Conservation (phyloP, 2,888 invertebrate species). For the Drosophila ustulata region DNA sequence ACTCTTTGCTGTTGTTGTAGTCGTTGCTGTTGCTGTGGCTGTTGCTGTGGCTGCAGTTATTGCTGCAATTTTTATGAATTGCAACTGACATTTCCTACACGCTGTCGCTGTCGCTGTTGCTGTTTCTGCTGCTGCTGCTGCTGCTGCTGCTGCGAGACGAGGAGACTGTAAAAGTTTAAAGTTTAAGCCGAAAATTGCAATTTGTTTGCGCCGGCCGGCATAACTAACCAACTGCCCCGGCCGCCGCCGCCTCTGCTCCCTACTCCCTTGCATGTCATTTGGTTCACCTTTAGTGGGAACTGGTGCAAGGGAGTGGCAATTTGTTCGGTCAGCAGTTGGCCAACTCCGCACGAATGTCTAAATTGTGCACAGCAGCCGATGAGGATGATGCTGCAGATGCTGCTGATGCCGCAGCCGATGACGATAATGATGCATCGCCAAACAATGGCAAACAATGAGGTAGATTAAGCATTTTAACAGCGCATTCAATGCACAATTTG, state of each 20-base stretch:
- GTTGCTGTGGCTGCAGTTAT: slow-evolving; percentile 54
- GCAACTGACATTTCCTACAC: slow-evolving; percentile 84
- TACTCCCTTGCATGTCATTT: slow-evolving; percentile 50
- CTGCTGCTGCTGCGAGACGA: slow-evolving; percentile 11
- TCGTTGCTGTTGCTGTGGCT: slow-evolving; percentile 15
- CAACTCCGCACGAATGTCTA: slow-evolving; percentile 54
- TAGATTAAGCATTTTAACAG: slow-evolving; percentile 21
- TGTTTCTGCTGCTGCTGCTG: not conserved
- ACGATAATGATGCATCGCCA: slow-evolving; percentile 28
- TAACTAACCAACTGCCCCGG: slow-evolving; percentile 24
- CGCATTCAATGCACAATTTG: slow-evolving; percentile 30
- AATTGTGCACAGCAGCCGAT: slow-evolving; percentile 50
- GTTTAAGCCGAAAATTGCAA: slow-evolving; percentile 70
- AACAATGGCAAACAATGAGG: slow-evolving; percentile 40
- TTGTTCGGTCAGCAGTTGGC: slow-evolving; percentile 42
- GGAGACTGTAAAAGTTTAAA: slow-evolving; percentile 70
- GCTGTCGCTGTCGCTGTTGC: slow-evolving; percentile 26
- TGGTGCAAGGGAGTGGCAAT: slow-evolving; percentile 68
- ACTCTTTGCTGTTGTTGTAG: slow-evolving; percentile 25
- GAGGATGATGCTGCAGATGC: slow-evolving; percentile 13
- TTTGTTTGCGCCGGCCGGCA: slow-evolving; percentile 69
- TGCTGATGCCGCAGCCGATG: slow-evolving; percentile 4
- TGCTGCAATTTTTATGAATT: slow-evolving; percentile 82
- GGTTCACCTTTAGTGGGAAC: slow-evolving; percentile 64
- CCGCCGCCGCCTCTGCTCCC: not conserved